Conservation (phyloP, 2,888 invertebrate genomes). For the Cryptops parisi region DNA sequence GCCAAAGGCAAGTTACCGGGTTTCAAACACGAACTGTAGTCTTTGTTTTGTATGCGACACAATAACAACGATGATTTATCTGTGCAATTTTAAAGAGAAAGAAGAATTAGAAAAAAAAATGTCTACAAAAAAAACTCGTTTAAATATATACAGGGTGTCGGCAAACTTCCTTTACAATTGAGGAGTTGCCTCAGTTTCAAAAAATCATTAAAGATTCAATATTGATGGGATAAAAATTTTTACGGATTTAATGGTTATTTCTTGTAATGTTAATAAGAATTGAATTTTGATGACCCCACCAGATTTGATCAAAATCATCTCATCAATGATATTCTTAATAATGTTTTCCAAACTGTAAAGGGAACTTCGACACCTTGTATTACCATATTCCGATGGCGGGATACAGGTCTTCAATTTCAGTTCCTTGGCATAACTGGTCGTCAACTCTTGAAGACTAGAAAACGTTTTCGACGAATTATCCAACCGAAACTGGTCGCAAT, state of each 20-base stretch:
- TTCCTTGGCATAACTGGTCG: conserved; percentile 28
- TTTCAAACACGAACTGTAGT: conserved; percentile 38
- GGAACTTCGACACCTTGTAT: too few species aligned
- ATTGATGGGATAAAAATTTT: too few species aligned
- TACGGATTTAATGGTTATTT: too few species aligned
- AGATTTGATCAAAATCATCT: too few species aligned
- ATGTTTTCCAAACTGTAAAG: too few species aligned
- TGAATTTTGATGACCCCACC: too few species aligned
- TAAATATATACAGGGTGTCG: too few species aligned
- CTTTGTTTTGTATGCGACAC: conserved; percentile 40
- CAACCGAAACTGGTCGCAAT: conserved; percentile 12
- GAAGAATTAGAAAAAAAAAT: conserved; percentile 1
- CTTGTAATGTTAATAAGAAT: too few species aligned
- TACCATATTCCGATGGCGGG: conserved; percentile 77
- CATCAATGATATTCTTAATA: too few species aligned
- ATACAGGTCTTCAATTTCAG: conserved; percentile 50
- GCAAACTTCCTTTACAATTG: too few species aligned
- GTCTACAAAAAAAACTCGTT: conserved; percentile 13
- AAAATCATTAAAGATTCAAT: too few species aligned
- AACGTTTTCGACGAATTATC: conserved; percentile 12
- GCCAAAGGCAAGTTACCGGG: conserved; percentile 32
- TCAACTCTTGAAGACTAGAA: conserved; percentile 46
- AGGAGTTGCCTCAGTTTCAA: too few species aligned
- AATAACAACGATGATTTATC: conserved; percentile 54
- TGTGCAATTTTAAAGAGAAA: conserved; percentile 27